Evolutionary conservation across 2,113 vertebrate genomes (phyloP).

Genomic region (Passerina amoena): DNA sequence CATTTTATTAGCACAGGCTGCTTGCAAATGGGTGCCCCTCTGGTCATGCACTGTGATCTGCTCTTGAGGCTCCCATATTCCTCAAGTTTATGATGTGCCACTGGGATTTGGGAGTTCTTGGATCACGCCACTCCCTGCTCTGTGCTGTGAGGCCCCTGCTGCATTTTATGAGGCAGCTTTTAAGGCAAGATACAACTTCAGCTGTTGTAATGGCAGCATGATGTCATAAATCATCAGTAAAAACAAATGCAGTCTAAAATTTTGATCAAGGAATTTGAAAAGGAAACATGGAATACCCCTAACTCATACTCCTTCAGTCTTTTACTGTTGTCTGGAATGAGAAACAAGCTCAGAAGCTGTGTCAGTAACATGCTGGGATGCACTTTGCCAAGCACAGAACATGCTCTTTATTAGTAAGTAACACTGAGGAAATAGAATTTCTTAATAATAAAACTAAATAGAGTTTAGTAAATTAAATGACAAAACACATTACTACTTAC

Average conservation of each 20-base stretch:
- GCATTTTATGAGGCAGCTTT: conserved; percentile 13
- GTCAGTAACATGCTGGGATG: conserved; percentile 57
- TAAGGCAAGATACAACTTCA: background rate
- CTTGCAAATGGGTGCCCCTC: background rate
- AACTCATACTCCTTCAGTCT: background rate
- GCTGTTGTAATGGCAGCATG: background rate
- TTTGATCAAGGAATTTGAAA: background rate
- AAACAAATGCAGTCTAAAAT: background rate
- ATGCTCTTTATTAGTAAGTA: conserved; percentile 66
- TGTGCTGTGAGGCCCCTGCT: background rate
- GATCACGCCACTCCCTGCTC: background rate
- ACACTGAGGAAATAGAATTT: background rate
- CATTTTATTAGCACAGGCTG: background rate
- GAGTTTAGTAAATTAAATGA: conserved; percentile 17
- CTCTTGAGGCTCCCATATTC: background rate
- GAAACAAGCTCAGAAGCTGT: conserved; percentile 46
- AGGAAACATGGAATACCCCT: background rate
- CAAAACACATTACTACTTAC: background rate
- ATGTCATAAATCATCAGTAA: background rate
- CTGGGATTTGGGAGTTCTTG: conserved; percentile 14
- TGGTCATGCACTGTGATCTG: background rate
- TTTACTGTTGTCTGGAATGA: background rate
- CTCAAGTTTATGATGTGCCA: conserved; percentile 1
- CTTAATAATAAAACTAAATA: conserved; percentile 10
- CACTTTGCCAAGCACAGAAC: conserved; percentile 66